Conservation (phyloP, 1,140 invertebrate species). For the Drosophila auraria region DNA sequence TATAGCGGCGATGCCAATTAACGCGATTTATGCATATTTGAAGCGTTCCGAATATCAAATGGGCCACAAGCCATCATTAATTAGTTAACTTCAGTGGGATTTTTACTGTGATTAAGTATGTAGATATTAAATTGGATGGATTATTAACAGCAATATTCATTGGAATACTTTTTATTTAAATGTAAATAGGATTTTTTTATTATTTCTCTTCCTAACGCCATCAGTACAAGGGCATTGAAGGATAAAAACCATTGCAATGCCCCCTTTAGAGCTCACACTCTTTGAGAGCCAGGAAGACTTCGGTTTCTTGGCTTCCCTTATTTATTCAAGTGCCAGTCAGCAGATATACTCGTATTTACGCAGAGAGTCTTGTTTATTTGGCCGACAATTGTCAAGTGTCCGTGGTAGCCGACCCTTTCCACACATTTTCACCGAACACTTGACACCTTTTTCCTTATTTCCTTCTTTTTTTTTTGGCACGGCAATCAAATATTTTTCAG, state of each 20-base stretch:
- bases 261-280: neutral
- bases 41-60: slow-evolving; percentile 8
- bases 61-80: slow-evolving; percentile 6
- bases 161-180: neutral
- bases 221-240: neutral
- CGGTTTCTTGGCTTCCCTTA: slow-evolving; percentile 6
- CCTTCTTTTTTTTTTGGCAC: slow-evolving; percentile 17
- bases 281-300: neutral
- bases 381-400: slow-evolving; percentile 34
- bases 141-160: neutral
- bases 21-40: slow-evolving; percentile 59
- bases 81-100: slow-evolving; percentile 13
- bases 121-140: neutral
- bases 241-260: neutral
- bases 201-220: neutral
- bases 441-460: slow-evolving; percentile 44
- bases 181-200: neutral
- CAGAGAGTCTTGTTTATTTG: slow-evolving; percentile 23
- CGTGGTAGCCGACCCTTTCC: slow-evolving; percentile 51
- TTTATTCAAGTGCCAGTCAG: slow-evolving; percentile 42
- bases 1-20: slow-evolving; percentile 57
- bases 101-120: slow-evolving; percentile 11
- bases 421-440: slow-evolving; percentile 63
- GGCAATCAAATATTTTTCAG: slow-evolving; percentile 44
- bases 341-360: slow-evolving; percentile 26